Percentiles rank a stretch among this genome's conserved stretches.
Evolutionary conservation across 1,140 invertebrate genomes (phyloP).

Genomic region (Thalassaphorura encarpata): DNA sequence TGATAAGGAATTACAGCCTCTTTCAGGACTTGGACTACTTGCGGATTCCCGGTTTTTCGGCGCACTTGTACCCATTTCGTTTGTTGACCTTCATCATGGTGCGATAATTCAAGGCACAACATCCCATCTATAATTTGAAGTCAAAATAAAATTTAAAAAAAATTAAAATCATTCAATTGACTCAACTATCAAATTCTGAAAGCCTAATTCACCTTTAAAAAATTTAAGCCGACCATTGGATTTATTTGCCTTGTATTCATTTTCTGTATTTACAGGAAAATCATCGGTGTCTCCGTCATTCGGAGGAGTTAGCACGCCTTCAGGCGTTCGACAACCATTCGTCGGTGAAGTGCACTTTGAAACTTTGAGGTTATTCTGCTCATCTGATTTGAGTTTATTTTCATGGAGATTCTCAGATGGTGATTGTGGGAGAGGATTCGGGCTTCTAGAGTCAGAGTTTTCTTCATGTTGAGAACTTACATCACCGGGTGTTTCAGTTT

Average conservation of each 20-base stretch:
- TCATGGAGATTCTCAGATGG: no score
- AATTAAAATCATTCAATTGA: no score
- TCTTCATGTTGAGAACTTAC: no score
- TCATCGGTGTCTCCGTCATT: conserved; percentile 26
- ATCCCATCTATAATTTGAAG: conserved; percentile 56
- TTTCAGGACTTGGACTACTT: conserved; percentile 41
- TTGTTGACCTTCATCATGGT: conserved; percentile 65
- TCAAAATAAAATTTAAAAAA: neutral
- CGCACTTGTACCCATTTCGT: conserved; percentile 75
- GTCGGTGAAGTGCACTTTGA: no score
- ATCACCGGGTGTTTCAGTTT: no score
- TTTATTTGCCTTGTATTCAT: conserved; percentile 21
- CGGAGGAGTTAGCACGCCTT: neutral
- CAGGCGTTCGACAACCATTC: neutral
- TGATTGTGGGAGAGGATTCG: no score
- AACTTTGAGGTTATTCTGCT: no score
- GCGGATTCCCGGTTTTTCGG: conserved; percentile 74
- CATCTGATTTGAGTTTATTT: no score
- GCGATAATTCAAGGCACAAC: conserved; percentile 73
- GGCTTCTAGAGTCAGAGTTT: no score
- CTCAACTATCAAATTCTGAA: neutral
- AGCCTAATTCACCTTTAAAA: conserved; percentile 43
- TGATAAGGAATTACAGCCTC: conserved; percentile 23
- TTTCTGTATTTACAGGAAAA: conserved; percentile 29
- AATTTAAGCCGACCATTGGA: conserved; percentile 47